Evolutionary conservation across 2,113 vertebrate genomes (phyloP).

Genomic region (Cyanoderma ruficeps): DNA sequence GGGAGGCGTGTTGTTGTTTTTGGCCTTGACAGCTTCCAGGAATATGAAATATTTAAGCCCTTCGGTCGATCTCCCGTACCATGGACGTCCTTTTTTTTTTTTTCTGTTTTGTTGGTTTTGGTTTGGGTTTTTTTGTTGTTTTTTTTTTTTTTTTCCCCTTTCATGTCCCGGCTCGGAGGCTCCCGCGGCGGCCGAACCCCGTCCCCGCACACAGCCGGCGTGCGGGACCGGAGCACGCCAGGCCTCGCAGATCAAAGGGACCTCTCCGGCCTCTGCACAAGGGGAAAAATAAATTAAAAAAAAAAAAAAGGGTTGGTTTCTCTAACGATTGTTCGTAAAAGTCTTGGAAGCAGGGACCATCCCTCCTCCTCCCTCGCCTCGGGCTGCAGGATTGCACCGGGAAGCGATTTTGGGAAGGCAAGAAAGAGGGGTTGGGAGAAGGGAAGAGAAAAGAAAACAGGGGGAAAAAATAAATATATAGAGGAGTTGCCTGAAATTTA

Average conservation of each 20-base stretch:
- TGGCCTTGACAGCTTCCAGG: conserved; percentile 59
- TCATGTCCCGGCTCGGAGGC: background rate
- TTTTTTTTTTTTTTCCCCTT: background rate
- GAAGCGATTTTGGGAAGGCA: background rate
- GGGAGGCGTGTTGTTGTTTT: conserved; percentile 41
- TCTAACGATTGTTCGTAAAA: conserved; percentile 34
- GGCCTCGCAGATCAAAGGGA: conserved; percentile 58
- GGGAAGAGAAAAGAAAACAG: background rate
- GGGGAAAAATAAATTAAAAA: background rate
- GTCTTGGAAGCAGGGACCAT: conserved; percentile 22
- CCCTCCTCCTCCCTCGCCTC: background rate
- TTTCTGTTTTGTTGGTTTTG: no score
- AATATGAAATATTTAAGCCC: conserved; percentile 43
- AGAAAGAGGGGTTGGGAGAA: background rate
- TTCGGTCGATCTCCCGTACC: background rate
- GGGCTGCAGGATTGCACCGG: background rate
- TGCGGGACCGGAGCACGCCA: conserved; percentile 23
- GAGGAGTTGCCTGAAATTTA: background rate
- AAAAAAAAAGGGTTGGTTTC: background rate
- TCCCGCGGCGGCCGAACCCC: background rate
- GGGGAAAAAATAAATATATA: rapidly evolving
- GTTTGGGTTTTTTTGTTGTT: no score
- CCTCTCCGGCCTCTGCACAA: background rate
- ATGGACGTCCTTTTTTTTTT: background rate
- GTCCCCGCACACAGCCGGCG: background rate